Base-by-base conservation (phyloP, 92 coral and sea anemone species). In the Epizoanthus ramosus region DNA sequence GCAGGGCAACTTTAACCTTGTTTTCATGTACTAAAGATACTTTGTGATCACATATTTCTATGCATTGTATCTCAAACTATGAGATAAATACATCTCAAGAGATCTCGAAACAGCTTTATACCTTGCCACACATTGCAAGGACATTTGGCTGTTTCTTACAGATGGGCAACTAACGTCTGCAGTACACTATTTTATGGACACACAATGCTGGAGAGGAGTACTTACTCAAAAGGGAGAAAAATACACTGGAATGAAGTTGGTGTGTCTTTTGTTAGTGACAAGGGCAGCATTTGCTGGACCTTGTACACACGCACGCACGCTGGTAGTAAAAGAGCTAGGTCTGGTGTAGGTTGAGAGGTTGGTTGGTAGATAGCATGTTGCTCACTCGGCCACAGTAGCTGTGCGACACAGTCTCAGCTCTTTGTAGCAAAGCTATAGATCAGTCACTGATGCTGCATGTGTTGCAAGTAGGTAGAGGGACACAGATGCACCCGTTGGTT, bases 141-240 rank as follows among this genome's bases (percentile, higher is more conserved):
- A 75, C 17, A 22, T 56, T 33, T 10, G 9, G 28, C 25, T 25
- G 64, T 57, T 57, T 25, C 67, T 21, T 21, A 6, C 68, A 75
- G 12, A 66, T 4, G 13, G 24, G 76, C 22, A 10, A 18, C 63
- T 58, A 57, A 15, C n/a, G 65, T 75, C 18, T 45, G 84, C 8
- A 69, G 21, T 53, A 80, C 13, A 67, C 19, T 65, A 50, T 63
- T 71, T 80, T 77, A 90, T 54, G 33, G 64, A 73, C 68, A 88
- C 79, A 74, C 88, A 87, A 87, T 84, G 75, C 85, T 83, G 79
- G 89, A 73, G 65, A 88, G 74, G 68, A 71, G 94, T 93, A 93
- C 98, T 93, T 93, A 93, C 98, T 89, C 98, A 91, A 74, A 85
- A 59, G 83, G 84, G 84, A 66, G 84, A 79, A 85, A 83, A 87